phyloP scores from a whole-genome alignment of 2,888 invertebrate genomes.

The Mesochorus sp. region DNA sequence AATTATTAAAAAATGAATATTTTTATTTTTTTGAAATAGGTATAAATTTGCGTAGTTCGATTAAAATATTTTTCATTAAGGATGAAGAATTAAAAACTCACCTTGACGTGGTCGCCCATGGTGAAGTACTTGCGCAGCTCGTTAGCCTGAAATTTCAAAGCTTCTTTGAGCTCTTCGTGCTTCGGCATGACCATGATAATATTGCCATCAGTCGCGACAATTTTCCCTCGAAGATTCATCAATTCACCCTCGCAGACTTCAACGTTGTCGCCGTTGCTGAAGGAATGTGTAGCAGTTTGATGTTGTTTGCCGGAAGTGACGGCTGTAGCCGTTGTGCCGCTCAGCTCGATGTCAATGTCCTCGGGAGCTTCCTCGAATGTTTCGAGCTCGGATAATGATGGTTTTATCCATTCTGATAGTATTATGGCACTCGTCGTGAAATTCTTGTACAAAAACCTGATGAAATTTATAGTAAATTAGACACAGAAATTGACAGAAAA shows the following conservation, averaged over 20 bases:
- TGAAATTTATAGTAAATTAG: conserved; percentile 1
- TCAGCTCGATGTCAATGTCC: conserved; percentile 92
- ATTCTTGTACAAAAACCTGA: conserved; percentile 94
- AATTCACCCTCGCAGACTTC: conserved; percentile 98
- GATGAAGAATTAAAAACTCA: conserved; percentile 79
- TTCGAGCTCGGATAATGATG: conserved; percentile 97
- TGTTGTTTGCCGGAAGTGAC: conserved; percentile 88
- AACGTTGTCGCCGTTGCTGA: conserved; percentile 98
- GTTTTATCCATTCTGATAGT: conserved; percentile 96
- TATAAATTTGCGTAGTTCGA: too few species aligned
- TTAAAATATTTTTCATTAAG: neutral
- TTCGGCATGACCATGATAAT: conserved; percentile 99
- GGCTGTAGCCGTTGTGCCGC: conserved; percentile 80
- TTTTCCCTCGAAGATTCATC: conserved; percentile 97
- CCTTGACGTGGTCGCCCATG: conserved; percentile 99
- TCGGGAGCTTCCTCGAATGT: conserved; percentile 96
- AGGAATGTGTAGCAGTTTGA: conserved; percentile 89
- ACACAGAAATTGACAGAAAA: neutral
- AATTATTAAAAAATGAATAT: too few species aligned
- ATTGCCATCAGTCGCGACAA: conserved; percentile 97
- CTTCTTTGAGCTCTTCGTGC: conserved; percentile 94
- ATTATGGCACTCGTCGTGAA: conserved; percentile 98
- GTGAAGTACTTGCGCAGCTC: conserved; percentile 98
- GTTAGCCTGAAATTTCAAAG: conserved; percentile 95
- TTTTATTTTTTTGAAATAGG: too few species aligned